phyloP scores from a whole-genome alignment of 2,797 vertebrate genomes.

The Onychomys leucogaster region DNA sequence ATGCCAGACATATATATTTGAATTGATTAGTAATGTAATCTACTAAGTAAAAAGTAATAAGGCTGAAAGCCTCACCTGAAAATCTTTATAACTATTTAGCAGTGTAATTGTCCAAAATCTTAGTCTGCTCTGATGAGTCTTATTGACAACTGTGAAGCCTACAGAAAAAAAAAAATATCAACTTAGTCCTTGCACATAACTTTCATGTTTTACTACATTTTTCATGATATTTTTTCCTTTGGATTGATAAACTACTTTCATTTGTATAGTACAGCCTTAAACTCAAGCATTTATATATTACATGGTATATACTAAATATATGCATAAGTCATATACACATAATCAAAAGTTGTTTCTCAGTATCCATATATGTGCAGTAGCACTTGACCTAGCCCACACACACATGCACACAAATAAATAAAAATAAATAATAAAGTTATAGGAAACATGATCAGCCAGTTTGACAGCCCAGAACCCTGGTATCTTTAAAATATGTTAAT shows the following conservation, averaged over 20 bases:
- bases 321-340: not conserved
- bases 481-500: not conserved
- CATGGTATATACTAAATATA: not conserved
- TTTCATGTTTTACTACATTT: not conserved
- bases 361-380: not conserved
- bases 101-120: not conserved
- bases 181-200: not conserved
- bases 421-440: not conserved
- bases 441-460: not conserved
- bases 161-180: not conserved
- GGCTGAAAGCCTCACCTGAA: not conserved
- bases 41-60: conserved; percentile 14
- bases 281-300: not conserved
- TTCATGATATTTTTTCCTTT: not conserved
- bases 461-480: not conserved
- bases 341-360: not conserved
- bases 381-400: too few relatives aligned
- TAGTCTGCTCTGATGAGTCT: not conserved
- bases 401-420: not conserved
- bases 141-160: not conserved
- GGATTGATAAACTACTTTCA: not conserved
- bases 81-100: not conserved
- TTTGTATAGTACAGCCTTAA: not conserved
- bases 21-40: not conserved
- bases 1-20: not conserved